Evolutionary conservation across 1,140 invertebrate genomes (phyloP), one percentile per base, ranked within the genome.

Genomic region (Philopotamus ludificatus): DNA sequence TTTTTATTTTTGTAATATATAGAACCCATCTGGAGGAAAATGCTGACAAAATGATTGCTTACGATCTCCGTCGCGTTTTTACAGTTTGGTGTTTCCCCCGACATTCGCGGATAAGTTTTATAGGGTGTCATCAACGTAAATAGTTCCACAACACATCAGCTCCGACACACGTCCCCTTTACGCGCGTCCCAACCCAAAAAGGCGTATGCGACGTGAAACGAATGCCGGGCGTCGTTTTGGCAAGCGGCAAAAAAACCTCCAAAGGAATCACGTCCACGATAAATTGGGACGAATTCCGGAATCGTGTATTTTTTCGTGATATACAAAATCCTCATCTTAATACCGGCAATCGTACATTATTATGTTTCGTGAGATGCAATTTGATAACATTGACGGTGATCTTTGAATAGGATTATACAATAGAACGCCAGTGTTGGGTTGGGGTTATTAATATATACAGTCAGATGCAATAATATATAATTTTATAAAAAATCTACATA

Each of bases 41-140:
- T 25, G 51, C 51, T 15, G 51, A 54, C 51, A 25, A 3, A 25
- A 3, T 25, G 51, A 54, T 54, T 28, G 20, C 51, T 10, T 7
- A 28, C n/a, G 21, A 9, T 54, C 4, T 47, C 44, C 44, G 8
- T 20, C 18, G 25, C 22, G 25, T 54, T 26, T n/a, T 15, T 54
- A 54, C n/a, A 26, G 22, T 21, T 54, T 54, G n/a, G 2, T 54
- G 51, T 54, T 26, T 57, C 42, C 22, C 54, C 54, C 20, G 20
- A 57, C 54, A 57, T 57, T 57, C 23, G 20, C 54, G 54, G 54
- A 57, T 57, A 57, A 57, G 28, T 57, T 57, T 57, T 57, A 57
- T 57, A 20, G 26, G 28, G 54, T 57, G 54, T 57, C 54, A 57
- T 57, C 54, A 57, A 28, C 54, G 54, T 57, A 57, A 57, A 57